Evolutionary conservation across 2,888 invertebrate genomes (phyloP).

Genomic region (Orthonychiurus folsomi): DNA sequence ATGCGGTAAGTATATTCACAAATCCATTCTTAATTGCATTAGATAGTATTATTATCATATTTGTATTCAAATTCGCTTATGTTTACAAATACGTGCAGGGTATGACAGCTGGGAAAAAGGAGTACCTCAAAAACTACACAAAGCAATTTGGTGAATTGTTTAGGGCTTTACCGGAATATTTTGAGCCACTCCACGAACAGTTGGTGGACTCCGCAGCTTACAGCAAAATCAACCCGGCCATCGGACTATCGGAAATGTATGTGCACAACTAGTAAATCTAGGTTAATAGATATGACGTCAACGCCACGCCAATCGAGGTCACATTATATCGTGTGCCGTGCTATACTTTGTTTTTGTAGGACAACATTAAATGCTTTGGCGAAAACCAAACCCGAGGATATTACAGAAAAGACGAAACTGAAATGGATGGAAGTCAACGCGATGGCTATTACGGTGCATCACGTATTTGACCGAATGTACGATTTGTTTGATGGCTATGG

Average conservation of each 20-base stretch:
- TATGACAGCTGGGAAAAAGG: background rate
- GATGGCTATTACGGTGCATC: slow-evolving; percentile 17
- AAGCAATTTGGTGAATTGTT: background rate
- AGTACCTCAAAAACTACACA: background rate
- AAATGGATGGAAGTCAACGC: slow-evolving; percentile 23
- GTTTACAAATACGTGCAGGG: background rate
- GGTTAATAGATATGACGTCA: too few relatives aligned
- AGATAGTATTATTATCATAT: too few relatives aligned
- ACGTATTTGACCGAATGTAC: slow-evolving; percentile 18
- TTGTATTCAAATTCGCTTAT: too few relatives aligned
- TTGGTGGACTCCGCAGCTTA: slow-evolving; percentile 14
- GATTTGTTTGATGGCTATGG: slow-evolving; percentile 15
- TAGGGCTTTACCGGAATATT: slow-evolving; percentile 7
- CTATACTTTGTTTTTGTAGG: slow-evolving; percentile 2
- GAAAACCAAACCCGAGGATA: background rate
- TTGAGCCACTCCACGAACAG: slow-evolving; percentile 16
- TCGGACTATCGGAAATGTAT: slow-evolving; percentile 20
- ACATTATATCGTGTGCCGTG: too few relatives aligned
- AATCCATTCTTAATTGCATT: too few relatives aligned
- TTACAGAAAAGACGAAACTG: slow-evolving; percentile 13
- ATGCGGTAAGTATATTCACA: background rate
- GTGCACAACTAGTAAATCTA: too few relatives aligned
- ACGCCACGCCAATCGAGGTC: background rate
- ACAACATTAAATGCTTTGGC: slow-evolving; percentile 10
- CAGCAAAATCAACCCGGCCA: slow-evolving; percentile 19